Percentiles rank a stretch among this genome's conserved stretches.
These are phyloP conservation scores for Pelecanus crispus DNA, from an alignment of 2,113 vertebrate genomes.

Conservation along the genomic window DNA sequence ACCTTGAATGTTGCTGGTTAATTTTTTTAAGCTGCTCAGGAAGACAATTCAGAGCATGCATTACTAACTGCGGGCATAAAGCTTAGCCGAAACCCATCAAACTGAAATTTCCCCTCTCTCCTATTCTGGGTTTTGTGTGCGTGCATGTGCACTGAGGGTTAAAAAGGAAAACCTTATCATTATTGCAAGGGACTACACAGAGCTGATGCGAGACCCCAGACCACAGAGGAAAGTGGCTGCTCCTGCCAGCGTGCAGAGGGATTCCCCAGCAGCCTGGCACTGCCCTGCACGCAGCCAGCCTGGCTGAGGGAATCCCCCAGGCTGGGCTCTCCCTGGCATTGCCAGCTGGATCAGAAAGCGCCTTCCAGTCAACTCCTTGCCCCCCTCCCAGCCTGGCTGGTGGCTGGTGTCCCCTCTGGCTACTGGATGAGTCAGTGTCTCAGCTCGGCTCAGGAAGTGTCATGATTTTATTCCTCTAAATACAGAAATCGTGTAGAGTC, in stretches of 20 bases:
- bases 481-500: not conserved
- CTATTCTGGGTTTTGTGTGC: not conserved
- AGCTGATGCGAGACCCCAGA: not conserved
- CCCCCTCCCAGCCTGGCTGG: not conserved
- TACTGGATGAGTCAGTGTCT: slow-evolving; percentile 19
- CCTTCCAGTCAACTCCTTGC: slow-evolving; percentile 3
- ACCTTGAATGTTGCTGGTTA: slow-evolving; percentile 47
- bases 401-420: not conserved
- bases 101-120: not conserved
- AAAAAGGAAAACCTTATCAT: not conserved
- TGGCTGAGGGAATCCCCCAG: slow-evolving; percentile 37
- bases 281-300: not conserved
- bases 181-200: not conserved
- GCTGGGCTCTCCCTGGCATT: slow-evolving; percentile 30
- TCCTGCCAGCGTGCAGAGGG: not conserved
- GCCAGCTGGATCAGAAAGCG: slow-evolving; percentile 35
- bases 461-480: slow-evolving; percentile 14
- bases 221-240: not conserved
- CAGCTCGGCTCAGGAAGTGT: not conserved
- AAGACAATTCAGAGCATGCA: slow-evolving; percentile 9
- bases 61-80: not conserved
- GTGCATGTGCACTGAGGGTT: accelerated
- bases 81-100: not conserved
- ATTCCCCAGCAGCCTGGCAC: slow-evolving; percentile 38
- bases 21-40: not conserved